Base-by-base conservation (phyloP, 2,113 vertebrate genomes). In the Antennarius striatus region DNA sequence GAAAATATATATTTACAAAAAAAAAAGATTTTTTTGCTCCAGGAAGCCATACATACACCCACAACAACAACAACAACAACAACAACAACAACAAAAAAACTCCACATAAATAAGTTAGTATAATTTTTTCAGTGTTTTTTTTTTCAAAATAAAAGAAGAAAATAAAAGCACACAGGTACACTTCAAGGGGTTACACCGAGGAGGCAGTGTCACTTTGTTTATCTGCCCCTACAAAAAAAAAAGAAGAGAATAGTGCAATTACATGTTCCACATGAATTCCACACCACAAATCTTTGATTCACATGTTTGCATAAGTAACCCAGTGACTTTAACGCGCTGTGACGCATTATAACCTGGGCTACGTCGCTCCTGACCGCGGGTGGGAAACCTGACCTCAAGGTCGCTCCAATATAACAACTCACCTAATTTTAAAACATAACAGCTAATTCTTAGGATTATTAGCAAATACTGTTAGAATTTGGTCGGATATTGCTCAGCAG, bases 101-200 rank as follows among this genome's bases (percentile, higher is more conserved):
- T 92, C 83, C 92, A 97, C 95, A 97, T 97, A 98, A 99, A 99
- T 98, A 99, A 99, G 94, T 99, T 98, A 98, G 95, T 98, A 95
- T 93, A 95, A 93, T 95, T 95, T 36, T 82, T 94, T 98, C 96
- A 97, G 96, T 98, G 95, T 98, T 93, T 97, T 95, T 95, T 98
- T 93, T 97, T 95, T 95, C 93, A 94, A 95, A 93, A 94, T 91
- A 70, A 9, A 49, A 57, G 49, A 47, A 68, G 42, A 12, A 72
- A 93, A 94, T 76, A 73, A 58, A 85, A 56, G 77, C 77, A 87
- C 95, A 96, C 94, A 97, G 92, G 93, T 93, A 95, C 91, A 95
- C 90, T 94, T 95, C 89, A 94, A 93, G 87, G 91, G 93, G 91
- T 94, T 92, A 94, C 90, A 93, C 91, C 89, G 63, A 86, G 59